These are phyloP conservation scores for Danionella dracula DNA, from an alignment of 2,797 vertebrate species.

Conservation along the genomic window DNA sequence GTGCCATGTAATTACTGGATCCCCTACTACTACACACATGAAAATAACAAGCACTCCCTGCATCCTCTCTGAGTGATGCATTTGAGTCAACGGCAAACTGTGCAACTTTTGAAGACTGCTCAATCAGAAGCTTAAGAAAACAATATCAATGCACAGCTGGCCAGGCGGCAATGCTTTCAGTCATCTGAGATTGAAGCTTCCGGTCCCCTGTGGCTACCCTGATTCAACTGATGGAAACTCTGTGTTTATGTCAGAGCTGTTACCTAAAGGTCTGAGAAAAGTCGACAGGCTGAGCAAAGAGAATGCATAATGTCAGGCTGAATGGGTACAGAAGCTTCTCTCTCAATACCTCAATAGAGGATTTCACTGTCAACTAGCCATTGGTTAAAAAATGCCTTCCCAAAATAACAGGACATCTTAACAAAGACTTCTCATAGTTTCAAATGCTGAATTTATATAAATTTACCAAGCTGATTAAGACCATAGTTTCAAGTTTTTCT, in stretches of 20 bases:
- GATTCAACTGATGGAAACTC: slow-evolving; percentile 14
- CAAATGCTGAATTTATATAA: too few relatives aligned
- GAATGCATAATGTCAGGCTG: neutral
- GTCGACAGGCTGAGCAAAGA: slow-evolving; percentile 23
- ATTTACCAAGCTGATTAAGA: too few relatives aligned
- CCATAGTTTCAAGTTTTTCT: too few relatives aligned
- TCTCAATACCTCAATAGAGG: neutral
- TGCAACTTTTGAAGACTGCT: slow-evolving; percentile 18
- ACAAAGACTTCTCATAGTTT: too few relatives aligned
- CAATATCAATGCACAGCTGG: neutral
- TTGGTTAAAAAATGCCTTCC: too few relatives aligned
- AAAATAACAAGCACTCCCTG: slow-evolving; percentile 7
- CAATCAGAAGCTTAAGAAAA: slow-evolving; percentile 20
- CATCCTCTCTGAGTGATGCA: slow-evolving; percentile 3
- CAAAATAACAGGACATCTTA: too few relatives aligned
- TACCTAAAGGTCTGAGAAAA: slow-evolving; percentile 15
- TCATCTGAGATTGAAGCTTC: slow-evolving; percentile 12
- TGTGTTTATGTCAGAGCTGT: slow-evolving; percentile 8
- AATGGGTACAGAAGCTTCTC: neutral
- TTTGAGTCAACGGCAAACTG: neutral
- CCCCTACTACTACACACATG: neutral
- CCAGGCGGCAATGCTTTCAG: neutral
- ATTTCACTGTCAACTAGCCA: neutral
- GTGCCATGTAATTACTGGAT: slow-evolving; percentile 5
- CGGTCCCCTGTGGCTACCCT: neutral